Percentiles rank a stretch among this genome's conserved stretches.
phyloP scores from a whole-genome alignment of 2,888 invertebrate genomes.

The Drosophila merina region DNA sequence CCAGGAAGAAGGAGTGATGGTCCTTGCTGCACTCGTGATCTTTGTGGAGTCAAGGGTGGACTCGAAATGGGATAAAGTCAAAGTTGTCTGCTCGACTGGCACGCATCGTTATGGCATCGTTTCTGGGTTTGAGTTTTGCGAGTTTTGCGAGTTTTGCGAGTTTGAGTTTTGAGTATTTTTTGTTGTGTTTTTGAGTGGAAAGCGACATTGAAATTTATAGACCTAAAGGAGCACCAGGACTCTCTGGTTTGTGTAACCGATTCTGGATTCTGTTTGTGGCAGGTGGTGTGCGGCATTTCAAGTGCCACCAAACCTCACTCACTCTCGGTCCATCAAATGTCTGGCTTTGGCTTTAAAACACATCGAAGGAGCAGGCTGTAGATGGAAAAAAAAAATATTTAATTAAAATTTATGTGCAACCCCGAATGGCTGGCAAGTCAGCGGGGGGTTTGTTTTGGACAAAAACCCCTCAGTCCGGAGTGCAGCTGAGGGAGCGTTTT shows the following conservation, averaged over 20 bases:
- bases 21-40: conserved; percentile 29
- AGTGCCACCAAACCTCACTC: conserved; percentile 22
- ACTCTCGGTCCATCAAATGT: conserved; percentile 25
- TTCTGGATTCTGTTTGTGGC: conserved; percentile 9
- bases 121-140: too few species aligned
- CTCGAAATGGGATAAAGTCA: conserved; percentile 29
- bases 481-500: conserved; percentile 32
- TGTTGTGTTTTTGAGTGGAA: conserved; percentile 26
- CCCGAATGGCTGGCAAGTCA: conserved; percentile 36
- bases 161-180: conserved; percentile 2
- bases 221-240: conserved; percentile 16
- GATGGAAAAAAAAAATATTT: conserved; percentile 65
- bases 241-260: conserved; percentile 19
- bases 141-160: background rate
- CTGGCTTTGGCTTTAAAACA: conserved; percentile 39
- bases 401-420: conserved; percentile 77
- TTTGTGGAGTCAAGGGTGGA: conserved; percentile 33
- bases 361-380: conserved; percentile 23
- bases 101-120: conserved; percentile 5
- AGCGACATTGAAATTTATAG: conserved; percentile 75
- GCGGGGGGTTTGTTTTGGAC: conserved; percentile 30
- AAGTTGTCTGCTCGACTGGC: conserved; percentile 28
- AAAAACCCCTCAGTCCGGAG: conserved; percentile 22
- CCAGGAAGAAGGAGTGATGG: background rate
- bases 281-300: conserved; percentile 34